Percentiles rank a stretch among this genome's conserved stretches.
phyloP scores from a whole-genome alignment of 1,140 invertebrate species.

The Drosophila auraria region DNA sequence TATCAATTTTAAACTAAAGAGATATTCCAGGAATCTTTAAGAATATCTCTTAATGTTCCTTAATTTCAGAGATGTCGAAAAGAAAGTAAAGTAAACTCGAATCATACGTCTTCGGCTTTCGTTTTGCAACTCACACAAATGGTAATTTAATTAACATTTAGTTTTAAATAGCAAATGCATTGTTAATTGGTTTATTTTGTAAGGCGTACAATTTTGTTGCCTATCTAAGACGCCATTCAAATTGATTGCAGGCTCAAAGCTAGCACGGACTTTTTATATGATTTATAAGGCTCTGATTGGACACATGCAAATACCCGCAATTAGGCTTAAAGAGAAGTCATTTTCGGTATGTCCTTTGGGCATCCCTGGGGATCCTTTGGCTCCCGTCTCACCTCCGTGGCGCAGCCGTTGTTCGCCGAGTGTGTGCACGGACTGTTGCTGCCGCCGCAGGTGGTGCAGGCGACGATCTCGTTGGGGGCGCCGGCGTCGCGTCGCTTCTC shows the following conservation, averaged over 20 bases:
- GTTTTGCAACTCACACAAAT: too few species aligned
- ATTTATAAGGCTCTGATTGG: background rate
- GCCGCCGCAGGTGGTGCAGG: conserved; percentile 91
- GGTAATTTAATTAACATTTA: too few species aligned
- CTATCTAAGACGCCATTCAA: background rate
- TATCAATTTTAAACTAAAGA: too few species aligned
- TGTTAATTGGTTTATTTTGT: too few species aligned
- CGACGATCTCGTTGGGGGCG: conserved; percentile 91
- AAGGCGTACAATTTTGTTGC: background rate
- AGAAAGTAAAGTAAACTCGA: too few species aligned
- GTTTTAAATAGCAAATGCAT: too few species aligned
- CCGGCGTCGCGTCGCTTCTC: conserved; percentile 92
- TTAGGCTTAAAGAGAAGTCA: background rate
- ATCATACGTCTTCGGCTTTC: too few species aligned
- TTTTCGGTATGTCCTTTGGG: conserved; percentile 1
- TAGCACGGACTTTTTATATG: background rate
- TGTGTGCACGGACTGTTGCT: conserved; percentile 92
- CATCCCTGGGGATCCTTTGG: background rate
- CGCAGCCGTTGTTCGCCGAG: conserved; percentile 93
- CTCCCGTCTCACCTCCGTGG: conserved; percentile 89
- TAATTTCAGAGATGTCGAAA: too few species aligned
- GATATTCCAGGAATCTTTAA: too few species aligned
- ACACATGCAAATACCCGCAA: background rate
- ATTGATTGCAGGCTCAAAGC: background rate
- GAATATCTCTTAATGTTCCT: too few species aligned